Evolutionary conservation across 37 sponge, comb jelly and placozoan genomes (phyloP), one percentile per base, ranked within the genome.

Genomic region (Aplysina aerophoba): DNA sequence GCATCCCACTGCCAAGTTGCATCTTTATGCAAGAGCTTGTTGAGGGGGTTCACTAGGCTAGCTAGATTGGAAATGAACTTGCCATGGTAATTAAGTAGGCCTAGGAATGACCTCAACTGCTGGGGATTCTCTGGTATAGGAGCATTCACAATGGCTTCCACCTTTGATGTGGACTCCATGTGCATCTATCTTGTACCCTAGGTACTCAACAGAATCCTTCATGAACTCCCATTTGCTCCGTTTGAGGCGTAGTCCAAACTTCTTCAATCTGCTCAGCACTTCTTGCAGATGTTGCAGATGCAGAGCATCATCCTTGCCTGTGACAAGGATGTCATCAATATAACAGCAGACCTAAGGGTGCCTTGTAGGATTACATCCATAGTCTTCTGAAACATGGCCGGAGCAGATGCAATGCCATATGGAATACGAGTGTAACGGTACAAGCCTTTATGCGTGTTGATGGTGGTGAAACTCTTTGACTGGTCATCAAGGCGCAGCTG

Each of bases 401-500:
- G 79, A 14, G 79, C 79, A 15, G 79, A 77, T 37, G 79, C 55
- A n/a, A n/a, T n/a, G n/a, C 79, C 79, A 22, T n/a, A 37, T 24
- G 79, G 38, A 15, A 35, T 19, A 19, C 79, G 79, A 38, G 79
- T 77, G 33, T 77, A 77, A 36, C 24, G 15, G 15, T 77, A 77
- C n/a, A 77, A 77, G 15, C 79, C 79, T n/a, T 37, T 15, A 34
- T 50, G 79, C 14, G 79, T 77, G 44, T 77, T 77, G n/a, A 77
- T 35, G 19, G 79, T 77, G 22, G 24, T 15, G 20, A 15, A 77
- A 36, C 33, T 20, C 16, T 22, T 77, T 12, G 79, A 77, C 36
- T 77, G 40, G 14, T 50, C 50, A 35, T 77, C 79, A 15, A 77
- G 44, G 15, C 15, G 79, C 19, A 35, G 21, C 55, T 77, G 79